These are phyloP conservation scores for Heterodera carotae DNA, from an alignment of 1,140 invertebrate genomes.

Conservation along the genomic window DNA sequence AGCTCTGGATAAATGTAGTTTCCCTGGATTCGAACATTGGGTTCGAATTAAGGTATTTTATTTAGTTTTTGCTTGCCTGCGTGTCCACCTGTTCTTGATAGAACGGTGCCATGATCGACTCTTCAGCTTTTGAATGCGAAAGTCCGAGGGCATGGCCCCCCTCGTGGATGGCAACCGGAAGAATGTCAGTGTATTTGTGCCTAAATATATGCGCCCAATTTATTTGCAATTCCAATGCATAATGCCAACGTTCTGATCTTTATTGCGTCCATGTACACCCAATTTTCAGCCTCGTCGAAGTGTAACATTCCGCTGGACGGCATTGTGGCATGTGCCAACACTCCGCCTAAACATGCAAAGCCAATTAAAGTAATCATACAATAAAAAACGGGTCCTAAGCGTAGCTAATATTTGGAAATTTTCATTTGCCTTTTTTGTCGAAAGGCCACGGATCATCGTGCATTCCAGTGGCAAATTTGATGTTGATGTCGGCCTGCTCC, in stretches of 20 bases:
- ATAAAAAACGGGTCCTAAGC: too few relatives aligned
- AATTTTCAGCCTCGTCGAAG: constrained; percentile 62
- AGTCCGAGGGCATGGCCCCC: constrained; percentile 57
- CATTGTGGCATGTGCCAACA: constrained; percentile 63
- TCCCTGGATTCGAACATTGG: not conserved
- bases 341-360: too few relatives aligned
- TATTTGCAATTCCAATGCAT: not conserved
- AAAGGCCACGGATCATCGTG: constrained; percentile 63
- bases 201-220: not conserved
- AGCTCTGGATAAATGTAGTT: constrained; percentile 5
- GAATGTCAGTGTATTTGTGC: constrained; percentile 1
- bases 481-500: constrained; percentile 10
- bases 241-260: constrained; percentile 49
- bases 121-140: constrained; percentile 55
- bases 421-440: constrained; percentile 61
- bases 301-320: constrained; percentile 59
- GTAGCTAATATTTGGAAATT: too few relatives aligned
- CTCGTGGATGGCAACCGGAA: constrained; percentile 61
- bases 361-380: too few relatives aligned
- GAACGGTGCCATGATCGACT: constrained; percentile 64
- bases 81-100: constrained; percentile 53
- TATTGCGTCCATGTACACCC: constrained; percentile 55
- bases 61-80: not conserved
- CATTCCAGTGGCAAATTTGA: constrained; percentile 50
- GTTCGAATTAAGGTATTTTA: not conserved